A percentile compares a stretch with the other conserved stretches of the same genome.
Conservation (phyloP, 2,797 vertebrate genomes). For the Sebastes cheni region DNA sequence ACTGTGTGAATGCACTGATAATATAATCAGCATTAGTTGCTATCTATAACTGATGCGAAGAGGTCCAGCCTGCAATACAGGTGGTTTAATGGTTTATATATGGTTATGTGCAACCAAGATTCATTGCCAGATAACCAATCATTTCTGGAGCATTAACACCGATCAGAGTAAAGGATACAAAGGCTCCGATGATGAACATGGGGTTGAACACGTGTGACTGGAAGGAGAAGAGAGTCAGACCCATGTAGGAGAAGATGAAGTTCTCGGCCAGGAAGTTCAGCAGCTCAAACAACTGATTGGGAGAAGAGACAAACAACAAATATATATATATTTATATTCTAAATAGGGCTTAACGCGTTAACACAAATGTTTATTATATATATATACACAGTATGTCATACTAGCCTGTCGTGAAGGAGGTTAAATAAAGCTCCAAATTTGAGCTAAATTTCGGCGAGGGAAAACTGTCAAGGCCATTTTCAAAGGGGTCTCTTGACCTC, state of each 20-base stretch:
- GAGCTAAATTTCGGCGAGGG: rapidly evolving
- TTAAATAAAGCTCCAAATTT: too few species aligned
- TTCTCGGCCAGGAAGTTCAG: slow-evolving; percentile 99
- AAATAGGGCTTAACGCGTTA: too few species aligned
- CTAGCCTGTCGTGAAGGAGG: too few species aligned
- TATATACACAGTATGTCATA: too few species aligned
- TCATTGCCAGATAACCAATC: not conserved
- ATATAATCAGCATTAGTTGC: not conserved
- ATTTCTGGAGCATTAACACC: not conserved
- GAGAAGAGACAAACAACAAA: not conserved
- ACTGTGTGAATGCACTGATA: not conserved
- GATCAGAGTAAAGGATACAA: slow-evolving; percentile 88
- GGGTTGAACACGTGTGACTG: slow-evolving; percentile 97
- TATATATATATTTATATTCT: not conserved
- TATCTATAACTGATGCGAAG: not conserved
- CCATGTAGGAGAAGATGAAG: slow-evolving; percentile 99
- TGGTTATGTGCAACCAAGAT: not conserved
- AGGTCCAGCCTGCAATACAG: not conserved
- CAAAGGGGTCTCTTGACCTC: too few species aligned
- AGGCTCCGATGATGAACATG: slow-evolving; percentile 92
- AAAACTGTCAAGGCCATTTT: too few species aligned
- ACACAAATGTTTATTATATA: too few species aligned
- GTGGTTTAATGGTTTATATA: too few species aligned
- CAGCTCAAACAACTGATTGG: slow-evolving; percentile 92
- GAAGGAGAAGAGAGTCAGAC: slow-evolving; percentile 96